Evolutionary conservation across 2,797 vertebrate species (phyloP).

Genomic region (Mus spretus): DNA sequence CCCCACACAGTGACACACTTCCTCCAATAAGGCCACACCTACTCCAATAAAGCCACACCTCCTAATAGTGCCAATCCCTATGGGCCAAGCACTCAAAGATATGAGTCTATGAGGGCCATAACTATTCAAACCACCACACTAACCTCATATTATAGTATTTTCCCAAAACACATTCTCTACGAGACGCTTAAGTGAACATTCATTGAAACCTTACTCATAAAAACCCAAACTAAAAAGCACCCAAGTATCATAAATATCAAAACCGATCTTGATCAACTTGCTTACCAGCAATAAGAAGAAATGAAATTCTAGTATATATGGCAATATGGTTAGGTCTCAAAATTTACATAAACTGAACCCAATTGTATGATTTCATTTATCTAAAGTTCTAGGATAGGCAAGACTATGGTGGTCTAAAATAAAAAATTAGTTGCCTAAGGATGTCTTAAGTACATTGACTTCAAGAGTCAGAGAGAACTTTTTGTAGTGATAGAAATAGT

Average conservation of each 20-base stretch:
- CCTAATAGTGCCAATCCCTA: background rate
- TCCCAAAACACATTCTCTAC: background rate
- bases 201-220: background rate
- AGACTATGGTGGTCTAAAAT: background rate
- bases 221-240: background rate
- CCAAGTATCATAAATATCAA: background rate
- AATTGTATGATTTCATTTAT: background rate
- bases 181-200: background rate
- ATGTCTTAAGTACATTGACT: background rate
- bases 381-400: background rate
- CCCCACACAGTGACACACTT: background rate
- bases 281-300: conserved; percentile 15
- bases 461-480: background rate
- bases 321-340: background rate
- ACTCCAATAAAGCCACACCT: background rate
- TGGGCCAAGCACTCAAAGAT: background rate
- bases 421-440: background rate
- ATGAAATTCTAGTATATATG: background rate
- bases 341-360: background rate
- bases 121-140: background rate
- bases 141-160: background rate
- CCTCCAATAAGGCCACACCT: background rate
- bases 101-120: background rate
- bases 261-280: background rate
- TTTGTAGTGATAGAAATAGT: background rate